phyloP scores from a whole-genome alignment of 2,797 vertebrate genomes.

The Anguilla megastoma region DNA sequence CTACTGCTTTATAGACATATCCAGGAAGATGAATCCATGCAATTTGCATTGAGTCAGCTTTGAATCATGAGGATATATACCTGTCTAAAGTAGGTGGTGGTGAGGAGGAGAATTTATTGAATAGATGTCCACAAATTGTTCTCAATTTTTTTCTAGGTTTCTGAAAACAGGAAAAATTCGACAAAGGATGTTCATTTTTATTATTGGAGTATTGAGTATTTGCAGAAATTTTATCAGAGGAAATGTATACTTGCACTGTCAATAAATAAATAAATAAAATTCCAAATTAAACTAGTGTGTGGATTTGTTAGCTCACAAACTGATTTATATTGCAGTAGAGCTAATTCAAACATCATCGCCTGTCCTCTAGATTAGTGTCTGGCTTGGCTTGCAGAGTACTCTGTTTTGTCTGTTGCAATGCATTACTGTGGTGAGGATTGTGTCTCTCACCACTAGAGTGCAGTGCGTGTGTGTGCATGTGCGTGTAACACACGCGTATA shows the following conservation, averaged over 20 bases:
- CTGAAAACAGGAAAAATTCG: neutral
- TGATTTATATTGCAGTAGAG: neutral
- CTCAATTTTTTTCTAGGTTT: constrained; percentile 19
- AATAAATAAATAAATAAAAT: constrained; percentile 22
- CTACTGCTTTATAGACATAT: constrained; percentile 15
- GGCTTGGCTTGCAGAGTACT: neutral
- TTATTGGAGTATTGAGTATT: neutral
- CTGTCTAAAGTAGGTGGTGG: constrained; percentile 26
- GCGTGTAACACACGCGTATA: neutral
- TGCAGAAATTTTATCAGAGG: neutral
- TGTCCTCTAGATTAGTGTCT: neutral
- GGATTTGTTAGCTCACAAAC: neutral
- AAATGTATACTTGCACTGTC: constrained; percentile 11
- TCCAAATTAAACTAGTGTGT: neutral
- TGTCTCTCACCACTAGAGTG: constrained; percentile 7
- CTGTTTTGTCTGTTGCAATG: neutral
- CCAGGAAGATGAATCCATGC: constrained; percentile 31
- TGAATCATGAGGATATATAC: constrained; percentile 38
- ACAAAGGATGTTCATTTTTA: constrained; percentile 19
- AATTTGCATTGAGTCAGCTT: constrained; percentile 33
- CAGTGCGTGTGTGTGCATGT: constrained; percentile 13
- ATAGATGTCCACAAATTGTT: neutral
- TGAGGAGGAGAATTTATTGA: constrained; percentile 15
- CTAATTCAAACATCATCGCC: constrained; percentile 3
- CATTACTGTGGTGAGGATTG: neutral